These are phyloP conservation scores for Camponotus vicinus DNA, from an alignment of 1,140 invertebrate species.

Conservation along the genomic window DNA sequence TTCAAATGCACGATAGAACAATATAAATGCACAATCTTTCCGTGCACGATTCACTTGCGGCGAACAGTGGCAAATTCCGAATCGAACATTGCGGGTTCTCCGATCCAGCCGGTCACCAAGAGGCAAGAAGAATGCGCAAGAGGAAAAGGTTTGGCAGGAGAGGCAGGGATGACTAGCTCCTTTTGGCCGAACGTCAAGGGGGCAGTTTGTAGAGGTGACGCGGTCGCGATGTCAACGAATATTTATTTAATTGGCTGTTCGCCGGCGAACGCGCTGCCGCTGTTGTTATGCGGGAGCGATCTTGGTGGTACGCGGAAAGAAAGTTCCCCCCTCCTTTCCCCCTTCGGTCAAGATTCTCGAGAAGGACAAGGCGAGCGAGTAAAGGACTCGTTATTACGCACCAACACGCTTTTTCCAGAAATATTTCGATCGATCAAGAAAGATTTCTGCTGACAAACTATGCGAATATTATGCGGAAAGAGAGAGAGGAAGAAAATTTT, in stretches of 20 bases:
- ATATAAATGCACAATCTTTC: background rate
- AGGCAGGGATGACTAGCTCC: slow-evolving; percentile 60
- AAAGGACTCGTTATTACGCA: slow-evolving; percentile 51
- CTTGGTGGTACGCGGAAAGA: slow-evolving; percentile 62
- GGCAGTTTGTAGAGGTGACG: slow-evolving; percentile 83
- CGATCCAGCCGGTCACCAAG: slow-evolving; percentile 14
- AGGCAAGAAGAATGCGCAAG: slow-evolving; percentile 22
- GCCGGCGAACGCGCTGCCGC: slow-evolving; percentile 78
- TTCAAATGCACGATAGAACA: background rate
- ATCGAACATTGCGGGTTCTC: slow-evolving; percentile 26
- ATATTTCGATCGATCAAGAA: background rate
- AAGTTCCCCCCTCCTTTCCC: slow-evolving; percentile 22
- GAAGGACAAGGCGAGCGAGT: slow-evolving; percentile 29
- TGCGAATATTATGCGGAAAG: background rate
- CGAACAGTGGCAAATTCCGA: slow-evolving; percentile 38
- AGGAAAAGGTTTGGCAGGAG: background rate
- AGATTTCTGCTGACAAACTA: background rate
- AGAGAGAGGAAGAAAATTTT: background rate
- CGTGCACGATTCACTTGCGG: background rate
- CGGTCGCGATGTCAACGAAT: slow-evolving; percentile 84
- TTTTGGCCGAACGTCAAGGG: slow-evolving; percentile 76
- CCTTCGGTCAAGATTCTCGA: slow-evolving; percentile 21
- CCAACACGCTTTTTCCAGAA: background rate
- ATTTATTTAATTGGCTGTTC: slow-evolving; percentile 85
- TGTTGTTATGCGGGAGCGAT: slow-evolving; percentile 83